Percentiles rank a stretch among this genome's conserved stretches.
Conservation (phyloP, 53 echinoderm and acorn worm genomes). For the Hippasteria phrygiana region DNA sequence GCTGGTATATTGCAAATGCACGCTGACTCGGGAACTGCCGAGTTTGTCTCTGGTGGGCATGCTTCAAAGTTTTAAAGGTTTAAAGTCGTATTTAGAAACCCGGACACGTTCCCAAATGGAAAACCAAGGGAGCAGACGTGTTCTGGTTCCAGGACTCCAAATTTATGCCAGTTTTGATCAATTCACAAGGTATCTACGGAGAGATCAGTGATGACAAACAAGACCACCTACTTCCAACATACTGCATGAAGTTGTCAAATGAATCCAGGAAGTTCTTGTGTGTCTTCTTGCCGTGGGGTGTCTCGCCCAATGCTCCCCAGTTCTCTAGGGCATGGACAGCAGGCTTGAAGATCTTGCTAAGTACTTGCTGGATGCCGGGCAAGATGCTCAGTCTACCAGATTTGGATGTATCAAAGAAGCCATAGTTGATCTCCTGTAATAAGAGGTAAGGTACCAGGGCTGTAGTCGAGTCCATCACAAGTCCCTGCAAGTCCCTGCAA, state of each 20-base stretch:
- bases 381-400: conserved; percentile 79
- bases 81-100: too few species aligned
- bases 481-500: too few species aligned
- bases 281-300: conserved; percentile 91
- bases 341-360: conserved; percentile 78
- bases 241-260: conserved; percentile 89
- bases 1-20: too few species aligned
- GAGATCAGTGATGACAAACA: too few species aligned
- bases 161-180: too few species aligned
- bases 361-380: conserved; percentile 74
- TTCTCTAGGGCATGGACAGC: conserved; percentile 71
- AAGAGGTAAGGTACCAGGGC: conserved; percentile 9
- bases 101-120: too few species aligned
- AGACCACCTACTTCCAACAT: conserved; percentile 84
- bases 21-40: too few species aligned
- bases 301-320: conserved; percentile 88
- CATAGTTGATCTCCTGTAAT: conserved; percentile 84
- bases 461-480: background rate
- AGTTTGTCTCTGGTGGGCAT: too few species aligned
- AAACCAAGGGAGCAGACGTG: too few species aligned
- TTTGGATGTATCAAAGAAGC: conserved; percentile 61
- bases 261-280: conserved; percentile 89
- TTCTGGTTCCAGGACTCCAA: too few species aligned
- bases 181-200: background rate
- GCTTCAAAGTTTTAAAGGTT: too few species aligned